phyloP scores from a whole-genome alignment of 2,113 vertebrate genomes.

The Atractosteus spatula region DNA sequence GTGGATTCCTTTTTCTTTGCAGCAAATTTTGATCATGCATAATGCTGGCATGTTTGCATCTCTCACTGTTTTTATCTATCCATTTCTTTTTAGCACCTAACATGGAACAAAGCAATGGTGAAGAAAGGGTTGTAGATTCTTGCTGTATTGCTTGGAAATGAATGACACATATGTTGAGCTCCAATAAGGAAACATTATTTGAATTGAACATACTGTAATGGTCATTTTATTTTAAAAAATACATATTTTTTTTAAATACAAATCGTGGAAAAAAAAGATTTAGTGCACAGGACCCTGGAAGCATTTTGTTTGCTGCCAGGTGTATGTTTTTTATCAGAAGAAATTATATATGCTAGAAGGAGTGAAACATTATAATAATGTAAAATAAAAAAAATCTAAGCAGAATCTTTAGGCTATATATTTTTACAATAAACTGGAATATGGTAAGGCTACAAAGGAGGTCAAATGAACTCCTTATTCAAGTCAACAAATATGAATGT shows the following conservation, averaged over 20 bases:
- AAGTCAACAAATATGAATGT: constrained; percentile 23
- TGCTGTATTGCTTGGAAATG: constrained; percentile 30
- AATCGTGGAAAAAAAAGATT: too few relatives aligned
- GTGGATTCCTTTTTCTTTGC: constrained; percentile 25
- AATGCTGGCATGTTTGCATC: background rate
- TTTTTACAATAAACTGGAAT: constrained; percentile 43
- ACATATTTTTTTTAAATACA: too few relatives aligned
- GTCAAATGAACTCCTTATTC: constrained; percentile 19
- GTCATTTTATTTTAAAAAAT: background rate
- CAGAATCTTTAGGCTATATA: constrained; percentile 46
- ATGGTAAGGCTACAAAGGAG: constrained; percentile 27
- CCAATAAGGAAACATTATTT: constrained; percentile 42
- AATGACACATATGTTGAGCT: constrained; percentile 49
- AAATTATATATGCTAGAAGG: constrained; percentile 39
- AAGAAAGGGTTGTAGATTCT: constrained; percentile 32
- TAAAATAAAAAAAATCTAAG: constrained; percentile 30
- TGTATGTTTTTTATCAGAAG: constrained; percentile 34
- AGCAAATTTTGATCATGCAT: constrained; percentile 40
- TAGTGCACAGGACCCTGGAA: constrained; percentile 41
- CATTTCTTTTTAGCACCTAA: constrained; percentile 41
- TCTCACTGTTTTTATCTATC: constrained; percentile 30
- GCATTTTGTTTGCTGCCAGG: constrained; percentile 31
- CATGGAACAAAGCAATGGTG: constrained; percentile 50
- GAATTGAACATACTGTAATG: background rate
- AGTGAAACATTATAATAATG: constrained; percentile 41